Conservation (phyloP, 2,113 vertebrate genomes). For the Salvator merianae region DNA sequence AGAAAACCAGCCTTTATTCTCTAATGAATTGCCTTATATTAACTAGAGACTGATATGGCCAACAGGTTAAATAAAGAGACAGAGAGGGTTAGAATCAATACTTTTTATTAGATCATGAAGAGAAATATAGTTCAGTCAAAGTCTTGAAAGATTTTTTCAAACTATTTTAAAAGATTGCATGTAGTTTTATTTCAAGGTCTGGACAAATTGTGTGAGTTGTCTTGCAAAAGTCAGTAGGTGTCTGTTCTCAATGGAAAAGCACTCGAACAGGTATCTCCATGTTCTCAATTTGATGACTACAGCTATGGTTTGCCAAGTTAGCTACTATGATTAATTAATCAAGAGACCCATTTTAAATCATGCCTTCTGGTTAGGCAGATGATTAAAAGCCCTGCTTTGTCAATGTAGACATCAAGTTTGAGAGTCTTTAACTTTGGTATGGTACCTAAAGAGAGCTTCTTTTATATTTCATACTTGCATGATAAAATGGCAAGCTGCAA, state of each 20-base stretch:
- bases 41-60: too few species aligned
- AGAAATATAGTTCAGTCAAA: neutral
- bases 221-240: too few species aligned
- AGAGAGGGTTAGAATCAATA: neutral
- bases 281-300: neutral
- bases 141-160: neutral
- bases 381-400: neutral
- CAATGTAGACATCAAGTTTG: neutral
- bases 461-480: neutral
- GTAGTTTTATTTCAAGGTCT: neutral
- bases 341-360: neutral
- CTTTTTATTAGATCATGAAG: neutral
- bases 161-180: neutral
- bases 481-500: neutral
- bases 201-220: neutral
- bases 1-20: neutral
- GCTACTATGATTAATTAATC: neutral
- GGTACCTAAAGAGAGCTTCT: neutral
- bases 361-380: neutral
- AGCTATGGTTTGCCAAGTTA: neutral
- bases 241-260: too few species aligned
- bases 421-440: neutral
- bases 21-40: neutral
- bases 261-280: neutral
- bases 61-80: conserved; percentile 6